Evolutionary conservation across 2,888 invertebrate species (phyloP).

Genomic region (Drosophila acutilabella): DNA sequence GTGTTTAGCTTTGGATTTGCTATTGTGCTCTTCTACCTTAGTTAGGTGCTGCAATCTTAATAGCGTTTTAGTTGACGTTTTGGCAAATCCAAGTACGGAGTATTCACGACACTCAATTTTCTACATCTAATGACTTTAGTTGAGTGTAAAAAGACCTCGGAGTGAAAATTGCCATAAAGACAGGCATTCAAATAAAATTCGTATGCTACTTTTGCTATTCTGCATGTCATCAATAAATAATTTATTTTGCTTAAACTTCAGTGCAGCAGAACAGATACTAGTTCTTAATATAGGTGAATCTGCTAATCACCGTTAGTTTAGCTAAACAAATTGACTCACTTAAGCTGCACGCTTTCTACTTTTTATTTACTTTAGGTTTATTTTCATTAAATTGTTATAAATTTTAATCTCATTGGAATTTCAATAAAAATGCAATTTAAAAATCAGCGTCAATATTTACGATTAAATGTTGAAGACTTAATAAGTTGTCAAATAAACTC

Average conservation of each 20-base stretch:
- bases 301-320: not conserved
- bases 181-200: slow-evolving; percentile 1
- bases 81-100: slow-evolving; percentile 18
- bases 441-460: not conserved
- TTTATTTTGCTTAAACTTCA: not conserved
- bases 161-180: slow-evolving; percentile 2
- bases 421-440: too few relatives aligned
- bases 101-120: slow-evolving; percentile 35
- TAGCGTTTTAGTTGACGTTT: slow-evolving; percentile 51
- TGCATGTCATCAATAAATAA: not conserved
- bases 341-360: too few relatives aligned
- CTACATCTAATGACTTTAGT: slow-evolving; percentile 35
- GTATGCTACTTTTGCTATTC: not conserved
- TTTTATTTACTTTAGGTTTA: too few relatives aligned
- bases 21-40: slow-evolving; percentile 35
- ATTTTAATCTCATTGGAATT: too few relatives aligned
- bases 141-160: slow-evolving; percentile 14
- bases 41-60: slow-evolving; percentile 56
- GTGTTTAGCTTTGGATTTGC: slow-evolving; percentile 50
- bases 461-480: not conserved
- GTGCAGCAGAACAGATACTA: not conserved
- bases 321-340: not conserved
- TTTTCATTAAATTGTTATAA: too few relatives aligned
- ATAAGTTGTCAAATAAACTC: too few relatives aligned
- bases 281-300: not conserved